A percentile compares a stretch with the other conserved stretches of the same genome.
These are phyloP conservation scores for Poeciliopsis prolifica DNA, from an alignment of 2,113 vertebrate genomes.

Conservation along the genomic window DNA sequence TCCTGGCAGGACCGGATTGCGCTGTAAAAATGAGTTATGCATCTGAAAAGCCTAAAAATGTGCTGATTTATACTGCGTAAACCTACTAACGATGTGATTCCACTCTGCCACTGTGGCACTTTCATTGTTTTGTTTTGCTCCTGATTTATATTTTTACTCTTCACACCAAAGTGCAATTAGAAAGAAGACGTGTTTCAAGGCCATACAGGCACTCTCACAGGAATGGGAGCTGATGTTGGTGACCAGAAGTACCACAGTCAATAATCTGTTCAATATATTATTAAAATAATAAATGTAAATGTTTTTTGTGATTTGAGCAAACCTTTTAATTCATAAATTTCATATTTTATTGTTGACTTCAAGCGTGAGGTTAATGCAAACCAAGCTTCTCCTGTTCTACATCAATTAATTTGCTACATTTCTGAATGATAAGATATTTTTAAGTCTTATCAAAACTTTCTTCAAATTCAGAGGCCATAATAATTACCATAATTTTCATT, in stretches of 20 bases:
- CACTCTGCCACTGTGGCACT: not conserved
- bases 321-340: not conserved
- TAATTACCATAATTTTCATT: not conserved
- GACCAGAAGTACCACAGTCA: no score
- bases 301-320: not conserved
- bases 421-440: no score
- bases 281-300: not conserved
- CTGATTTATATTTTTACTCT: not conserved
- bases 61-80: constrained; percentile 48
- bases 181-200: not conserved
- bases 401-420: not conserved
- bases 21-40: constrained; percentile 62
- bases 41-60: constrained; percentile 50
- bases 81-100: constrained; percentile 11
- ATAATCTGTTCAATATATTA: no score
- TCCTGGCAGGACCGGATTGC: constrained; percentile 49
- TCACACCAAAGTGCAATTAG: not conserved
- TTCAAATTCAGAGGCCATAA: not conserved
- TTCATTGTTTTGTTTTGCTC: not conserved
- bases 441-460: not conserved
- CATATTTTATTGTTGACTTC: no score
- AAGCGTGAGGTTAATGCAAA: not conserved
- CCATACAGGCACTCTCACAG: not conserved
- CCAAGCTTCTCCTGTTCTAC: not conserved
- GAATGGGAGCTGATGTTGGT: not conserved